Evolutionary conservation across 2,113 vertebrate species (phyloP).

Genomic region (Gallinago jamesoni): DNA sequence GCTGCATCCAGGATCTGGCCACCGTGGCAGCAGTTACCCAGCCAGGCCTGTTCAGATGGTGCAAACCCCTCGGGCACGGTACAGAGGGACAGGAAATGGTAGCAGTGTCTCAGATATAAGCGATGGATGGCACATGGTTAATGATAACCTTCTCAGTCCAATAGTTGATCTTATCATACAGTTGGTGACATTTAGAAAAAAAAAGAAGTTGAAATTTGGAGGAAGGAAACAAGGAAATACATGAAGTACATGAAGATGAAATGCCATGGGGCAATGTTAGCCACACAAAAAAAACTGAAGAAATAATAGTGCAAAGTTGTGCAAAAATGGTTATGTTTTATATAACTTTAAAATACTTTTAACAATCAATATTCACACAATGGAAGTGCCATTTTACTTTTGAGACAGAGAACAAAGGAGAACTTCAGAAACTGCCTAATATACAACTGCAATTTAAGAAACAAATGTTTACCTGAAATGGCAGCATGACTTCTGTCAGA

Average conservation of each 20-base stretch:
- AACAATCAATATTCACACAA: neutral
- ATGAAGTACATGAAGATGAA: neutral
- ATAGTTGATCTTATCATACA: neutral
- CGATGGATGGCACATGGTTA: neutral
- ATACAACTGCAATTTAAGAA: neutral
- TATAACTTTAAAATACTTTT: neutral
- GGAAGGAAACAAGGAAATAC: neutral
- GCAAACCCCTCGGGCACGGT: neutral
- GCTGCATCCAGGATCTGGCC: neutral
- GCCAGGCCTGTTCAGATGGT: neutral
- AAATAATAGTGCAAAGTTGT: neutral
- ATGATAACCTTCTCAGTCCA: neutral
- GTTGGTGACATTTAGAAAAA: neutral
- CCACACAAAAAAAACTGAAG: neutral
- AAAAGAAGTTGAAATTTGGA: neutral
- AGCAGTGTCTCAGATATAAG: neutral
- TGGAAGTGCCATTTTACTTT: neutral
- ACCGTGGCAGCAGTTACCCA: fast-evolving
- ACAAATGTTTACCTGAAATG: neutral
- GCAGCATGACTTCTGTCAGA: neutral
- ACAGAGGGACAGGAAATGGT: neutral
- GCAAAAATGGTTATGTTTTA: neutral
- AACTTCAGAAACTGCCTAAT: neutral
- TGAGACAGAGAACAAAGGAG: neutral
- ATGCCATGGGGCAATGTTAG: neutral